These are phyloP conservation scores for Moxostoma hubbsi DNA, from an alignment of 2,797 vertebrate species.

Conservation along the genomic window DNA sequence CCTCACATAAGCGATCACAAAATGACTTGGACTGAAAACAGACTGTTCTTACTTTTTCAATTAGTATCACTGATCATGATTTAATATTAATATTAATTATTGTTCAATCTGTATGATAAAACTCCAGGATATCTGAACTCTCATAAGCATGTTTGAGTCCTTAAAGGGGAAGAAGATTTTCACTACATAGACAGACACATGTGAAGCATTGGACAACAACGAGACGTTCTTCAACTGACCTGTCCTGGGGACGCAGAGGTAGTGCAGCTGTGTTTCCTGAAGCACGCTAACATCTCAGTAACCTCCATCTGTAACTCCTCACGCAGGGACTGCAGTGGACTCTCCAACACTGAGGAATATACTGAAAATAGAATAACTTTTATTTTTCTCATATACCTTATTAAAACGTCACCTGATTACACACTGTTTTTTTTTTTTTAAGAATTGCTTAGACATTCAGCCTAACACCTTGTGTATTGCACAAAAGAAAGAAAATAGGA, in stretches of 20 bases:
- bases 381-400: background rate
- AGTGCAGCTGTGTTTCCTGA: slow-evolving; percentile 79
- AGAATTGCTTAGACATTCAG: too few relatives aligned
- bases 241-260: slow-evolving; percentile 75
- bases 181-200: background rate
- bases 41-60: background rate
- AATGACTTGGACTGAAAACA: background rate
- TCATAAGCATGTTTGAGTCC: background rate
- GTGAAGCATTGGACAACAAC: background rate
- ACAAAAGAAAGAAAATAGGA: too few relatives aligned
- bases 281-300: slow-evolving; percentile 74
- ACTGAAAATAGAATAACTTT: slow-evolving; percentile 60
- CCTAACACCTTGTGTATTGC: too few relatives aligned
- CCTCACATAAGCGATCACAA: background rate
- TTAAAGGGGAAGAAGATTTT: background rate
- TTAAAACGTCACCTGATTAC: background rate
- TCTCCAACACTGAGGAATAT: slow-evolving; percentile 74
- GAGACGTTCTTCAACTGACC: slow-evolving; percentile 59
- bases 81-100: background rate
- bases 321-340: slow-evolving; percentile 76
- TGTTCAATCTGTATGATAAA: background rate
- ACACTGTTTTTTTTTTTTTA: background rate
- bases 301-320: slow-evolving; percentile 77
- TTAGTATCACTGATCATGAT: background rate
- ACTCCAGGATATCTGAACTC: background rate